Evolutionary conservation across 1,140 invertebrate genomes (phyloP).

Genomic region (Euschistus heros): DNA sequence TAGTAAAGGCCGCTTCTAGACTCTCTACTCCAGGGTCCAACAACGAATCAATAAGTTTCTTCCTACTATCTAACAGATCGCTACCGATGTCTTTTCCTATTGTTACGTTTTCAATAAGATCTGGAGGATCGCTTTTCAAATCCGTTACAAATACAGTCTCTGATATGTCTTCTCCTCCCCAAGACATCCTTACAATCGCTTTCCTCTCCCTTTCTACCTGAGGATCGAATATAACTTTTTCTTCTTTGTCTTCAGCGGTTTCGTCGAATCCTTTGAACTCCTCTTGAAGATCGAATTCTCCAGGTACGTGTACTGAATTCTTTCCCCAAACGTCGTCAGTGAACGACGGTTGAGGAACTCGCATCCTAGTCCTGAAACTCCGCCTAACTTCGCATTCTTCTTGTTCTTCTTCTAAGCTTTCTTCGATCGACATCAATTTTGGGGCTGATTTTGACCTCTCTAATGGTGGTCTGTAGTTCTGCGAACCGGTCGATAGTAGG

Average conservation of each 20-base stretch:
- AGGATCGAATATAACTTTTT: slow-evolving; percentile 16
- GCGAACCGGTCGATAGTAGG: slow-evolving; percentile 62
- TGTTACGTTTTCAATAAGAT: slow-evolving; percentile 8
- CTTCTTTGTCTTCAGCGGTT: slow-evolving; percentile 24
- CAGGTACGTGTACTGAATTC: slow-evolving; percentile 14
- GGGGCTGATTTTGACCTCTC: slow-evolving; percentile 92
- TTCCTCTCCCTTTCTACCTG: slow-evolving; percentile 4
- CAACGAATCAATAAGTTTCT: slow-evolving; percentile 25
- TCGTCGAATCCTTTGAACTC: slow-evolving; percentile 23
- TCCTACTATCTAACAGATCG: slow-evolving; percentile 19
- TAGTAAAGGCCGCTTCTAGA: slow-evolving; percentile 16
- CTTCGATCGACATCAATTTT: slow-evolving; percentile 86
- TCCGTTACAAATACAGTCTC: slow-evolving; percentile 4
- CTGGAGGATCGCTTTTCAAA: not conserved
- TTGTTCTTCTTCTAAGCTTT: slow-evolving; percentile 75
- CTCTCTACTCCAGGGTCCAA: slow-evolving; percentile 12
- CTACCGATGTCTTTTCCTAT: not conserved
- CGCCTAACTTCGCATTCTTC: slow-evolving; percentile 34
- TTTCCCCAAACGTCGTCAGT: slow-evolving; percentile 15
- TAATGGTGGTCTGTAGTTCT: slow-evolving; percentile 79
- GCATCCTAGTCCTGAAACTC: slow-evolving; percentile 14
- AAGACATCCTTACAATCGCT: slow-evolving; percentile 17
- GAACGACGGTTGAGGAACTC: not conserved
- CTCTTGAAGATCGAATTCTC: slow-evolving; percentile 18
- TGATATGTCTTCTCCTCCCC: slow-evolving; percentile 20